Evolutionary conservation across 2,888 invertebrate genomes (phyloP).

Genomic region (Chironomus riparius): DNA sequence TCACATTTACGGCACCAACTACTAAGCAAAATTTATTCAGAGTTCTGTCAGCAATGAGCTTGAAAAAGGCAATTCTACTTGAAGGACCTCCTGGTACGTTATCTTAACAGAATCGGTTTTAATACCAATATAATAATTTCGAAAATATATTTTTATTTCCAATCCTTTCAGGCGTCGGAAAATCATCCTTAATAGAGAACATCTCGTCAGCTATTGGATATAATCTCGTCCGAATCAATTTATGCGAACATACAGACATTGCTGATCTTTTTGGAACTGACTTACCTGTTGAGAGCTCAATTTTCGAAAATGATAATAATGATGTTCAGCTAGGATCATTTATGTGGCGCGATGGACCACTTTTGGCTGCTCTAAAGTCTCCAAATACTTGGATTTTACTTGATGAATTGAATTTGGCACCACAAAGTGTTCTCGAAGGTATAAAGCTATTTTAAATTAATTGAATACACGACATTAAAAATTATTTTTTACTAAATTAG

Average conservation of each 20-base stretch:
- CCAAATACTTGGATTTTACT: conserved; percentile 88
- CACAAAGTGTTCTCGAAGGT: conserved; percentile 93
- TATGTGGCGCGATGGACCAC: conserved; percentile 92
- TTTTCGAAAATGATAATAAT: conserved; percentile 24
- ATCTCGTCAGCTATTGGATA: conserved; percentile 78
- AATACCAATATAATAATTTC: too few relatives aligned
- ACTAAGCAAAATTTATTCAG: conserved; percentile 74
- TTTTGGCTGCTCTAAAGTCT: conserved; percentile 82
- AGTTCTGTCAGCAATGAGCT: conserved; percentile 76
- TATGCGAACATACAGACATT: conserved; percentile 98
- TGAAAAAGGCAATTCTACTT: conserved; percentile 84
- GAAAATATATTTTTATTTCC: too few relatives aligned
- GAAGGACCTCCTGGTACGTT: conserved; percentile 80
- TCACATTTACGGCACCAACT: conserved; percentile 68
- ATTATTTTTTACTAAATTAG: not conserved
- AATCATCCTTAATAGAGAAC: conserved; percentile 88
- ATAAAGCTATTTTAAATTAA: not conserved
- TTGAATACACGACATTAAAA: not conserved
- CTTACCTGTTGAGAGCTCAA: conserved; percentile 81
- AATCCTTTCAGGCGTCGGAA: conserved; percentile 73
- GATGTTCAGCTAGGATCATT: conserved; percentile 64
- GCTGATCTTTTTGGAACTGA: conserved; percentile 98
- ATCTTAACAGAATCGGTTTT: too few relatives aligned
- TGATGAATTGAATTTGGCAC: conserved; percentile 96
- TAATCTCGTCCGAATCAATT: conserved; percentile 82